phyloP scores from a whole-genome alignment of 2,888 invertebrate species.

The Tinea trinotella region DNA sequence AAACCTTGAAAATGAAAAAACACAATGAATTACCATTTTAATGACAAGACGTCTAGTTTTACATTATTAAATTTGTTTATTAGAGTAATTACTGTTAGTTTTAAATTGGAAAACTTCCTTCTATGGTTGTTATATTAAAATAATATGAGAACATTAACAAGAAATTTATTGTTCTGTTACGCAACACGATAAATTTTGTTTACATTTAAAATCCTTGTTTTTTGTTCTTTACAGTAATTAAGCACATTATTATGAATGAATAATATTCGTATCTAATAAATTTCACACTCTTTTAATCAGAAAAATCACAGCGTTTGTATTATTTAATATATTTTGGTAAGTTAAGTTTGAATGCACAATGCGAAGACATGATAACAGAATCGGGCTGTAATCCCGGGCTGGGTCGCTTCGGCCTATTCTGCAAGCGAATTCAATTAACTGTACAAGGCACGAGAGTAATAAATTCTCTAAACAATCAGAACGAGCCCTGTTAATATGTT shows the following conservation, averaged over 20 bases:
- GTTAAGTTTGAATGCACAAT: slow-evolving; percentile 25
- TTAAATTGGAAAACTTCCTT: slow-evolving; percentile 11
- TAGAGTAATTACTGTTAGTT: slow-evolving; percentile 2
- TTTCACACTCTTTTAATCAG: no score
- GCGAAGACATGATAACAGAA: slow-evolving; percentile 56
- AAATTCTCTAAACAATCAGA: slow-evolving; percentile 73
- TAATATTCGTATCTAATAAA: neutral
- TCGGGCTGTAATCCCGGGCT: slow-evolving; percentile 50
- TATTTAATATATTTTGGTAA: no score
- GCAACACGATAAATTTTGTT: neutral
- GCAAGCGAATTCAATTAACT: slow-evolving; percentile 71
- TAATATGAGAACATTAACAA: slow-evolving; percentile 13
- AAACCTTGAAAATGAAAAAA: slow-evolving; percentile 11
- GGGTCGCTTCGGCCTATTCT: slow-evolving; percentile 49
- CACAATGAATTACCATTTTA: slow-evolving; percentile 1
- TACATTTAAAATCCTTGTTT: neutral
- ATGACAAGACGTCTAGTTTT: slow-evolving; percentile 4
- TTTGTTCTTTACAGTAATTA: neutral
- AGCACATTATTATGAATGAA: neutral
- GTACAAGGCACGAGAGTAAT: slow-evolving; percentile 70
- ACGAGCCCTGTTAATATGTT: slow-evolving; percentile 70
- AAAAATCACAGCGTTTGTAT: no score
- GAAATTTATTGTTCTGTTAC: neutral
- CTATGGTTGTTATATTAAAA: neutral
- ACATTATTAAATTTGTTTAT: slow-evolving; percentile 17